Percentiles rank a stretch among this genome's conserved stretches.
phyloP scores from a whole-genome alignment of 2,113 vertebrate species.

The Meleagris gallopavo region DNA sequence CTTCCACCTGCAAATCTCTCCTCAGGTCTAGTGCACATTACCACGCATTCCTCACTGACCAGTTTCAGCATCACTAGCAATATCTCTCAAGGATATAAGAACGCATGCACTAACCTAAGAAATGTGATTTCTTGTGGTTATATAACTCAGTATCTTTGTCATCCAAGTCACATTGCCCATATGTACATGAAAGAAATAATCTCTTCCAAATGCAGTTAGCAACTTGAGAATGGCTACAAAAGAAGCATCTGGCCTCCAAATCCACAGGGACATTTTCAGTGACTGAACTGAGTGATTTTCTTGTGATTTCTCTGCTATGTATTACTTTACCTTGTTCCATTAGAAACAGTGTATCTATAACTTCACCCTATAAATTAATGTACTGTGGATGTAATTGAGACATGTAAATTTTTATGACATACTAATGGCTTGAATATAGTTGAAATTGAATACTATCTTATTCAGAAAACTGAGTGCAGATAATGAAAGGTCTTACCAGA shows the following conservation, averaged over 20 bases:
- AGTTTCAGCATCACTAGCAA: not conserved
- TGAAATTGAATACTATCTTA: not conserved
- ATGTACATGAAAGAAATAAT: not conserved
- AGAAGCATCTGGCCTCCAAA: not conserved
- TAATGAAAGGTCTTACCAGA: not conserved
- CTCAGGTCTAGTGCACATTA: not conserved
- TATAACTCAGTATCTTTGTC: not conserved
- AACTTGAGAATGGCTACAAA: not conserved
- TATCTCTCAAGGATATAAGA: not conserved
- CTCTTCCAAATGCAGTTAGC: not conserved
- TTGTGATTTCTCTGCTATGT: not conserved
- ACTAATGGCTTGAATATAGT: not conserved
- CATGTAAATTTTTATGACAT: constrained; percentile 14
- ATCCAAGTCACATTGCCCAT: not conserved
- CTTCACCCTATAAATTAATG: not conserved
- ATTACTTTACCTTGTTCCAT: not conserved
- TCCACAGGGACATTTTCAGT: not conserved
- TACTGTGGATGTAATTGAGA: not conserved
- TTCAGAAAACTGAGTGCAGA: not conserved
- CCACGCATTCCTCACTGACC: not conserved
- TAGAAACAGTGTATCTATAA: not conserved
- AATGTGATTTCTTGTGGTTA: not conserved
- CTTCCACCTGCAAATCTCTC: not conserved
- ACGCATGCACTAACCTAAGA: not conserved
- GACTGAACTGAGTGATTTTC: not conserved